phyloP scores from a whole-genome alignment of 2,888 invertebrate genomes.

The Panzeria rudis region DNA sequence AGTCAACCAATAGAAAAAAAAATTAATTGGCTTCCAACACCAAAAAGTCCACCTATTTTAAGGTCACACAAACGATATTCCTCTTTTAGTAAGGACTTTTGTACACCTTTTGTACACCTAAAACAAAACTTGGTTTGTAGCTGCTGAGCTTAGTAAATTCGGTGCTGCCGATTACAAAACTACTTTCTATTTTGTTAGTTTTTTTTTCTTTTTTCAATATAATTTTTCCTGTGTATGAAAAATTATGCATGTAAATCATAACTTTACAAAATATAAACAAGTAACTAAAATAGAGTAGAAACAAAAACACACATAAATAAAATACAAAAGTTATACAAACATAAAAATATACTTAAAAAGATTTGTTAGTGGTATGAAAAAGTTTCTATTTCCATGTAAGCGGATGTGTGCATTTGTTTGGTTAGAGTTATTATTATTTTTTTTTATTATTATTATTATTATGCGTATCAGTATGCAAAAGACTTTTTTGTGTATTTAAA shows the following conservation, averaged over 20 bases:
- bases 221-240: conserved; percentile 34
- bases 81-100: too few species aligned
- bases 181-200: background rate
- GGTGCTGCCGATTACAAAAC: background rate
- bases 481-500: too few species aligned
- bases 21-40: too few species aligned
- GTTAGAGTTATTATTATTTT: background rate
- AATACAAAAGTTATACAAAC: conserved; percentile 43
- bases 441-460: too few species aligned
- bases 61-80: too few species aligned
- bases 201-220: background rate
- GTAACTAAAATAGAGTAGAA: conserved; percentile 28
- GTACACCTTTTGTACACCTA: too few species aligned
- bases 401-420: background rate
- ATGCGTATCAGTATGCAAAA: too few species aligned
- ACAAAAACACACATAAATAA: conserved; percentile 9
- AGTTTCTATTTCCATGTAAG: background rate
- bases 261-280: conserved; percentile 59
- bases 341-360: conserved; percentile 45
- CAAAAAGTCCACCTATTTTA: too few species aligned
- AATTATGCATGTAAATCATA: conserved; percentile 60
- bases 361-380: conserved; percentile 38
- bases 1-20: too few species aligned
- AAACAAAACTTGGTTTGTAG: too few species aligned
- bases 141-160: background rate